These are phyloP conservation scores for Bellardia bayeri DNA, from an alignment of 2,888 invertebrate genomes.

Conservation along the genomic window DNA sequence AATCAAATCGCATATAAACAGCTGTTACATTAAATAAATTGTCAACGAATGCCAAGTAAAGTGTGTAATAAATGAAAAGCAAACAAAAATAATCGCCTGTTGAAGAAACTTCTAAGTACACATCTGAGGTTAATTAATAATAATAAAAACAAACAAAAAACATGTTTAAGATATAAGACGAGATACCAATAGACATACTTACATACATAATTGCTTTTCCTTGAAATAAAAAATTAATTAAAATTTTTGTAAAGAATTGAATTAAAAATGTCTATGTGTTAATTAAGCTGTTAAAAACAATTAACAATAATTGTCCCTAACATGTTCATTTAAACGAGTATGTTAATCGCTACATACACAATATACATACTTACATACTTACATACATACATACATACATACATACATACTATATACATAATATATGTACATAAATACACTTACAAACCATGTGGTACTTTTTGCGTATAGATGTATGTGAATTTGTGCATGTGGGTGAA, in stretches of 20 bases:
- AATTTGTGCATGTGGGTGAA: neutral
- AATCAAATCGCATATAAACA: slow-evolving; percentile 21
- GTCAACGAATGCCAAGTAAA: neutral
- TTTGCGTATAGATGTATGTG: neutral
- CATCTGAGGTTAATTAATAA: slow-evolving; percentile 37
- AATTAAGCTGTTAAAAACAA: slow-evolving; percentile 62
- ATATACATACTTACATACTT: neutral
- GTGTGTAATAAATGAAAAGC: neutral
- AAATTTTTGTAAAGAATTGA: slow-evolving; percentile 24
- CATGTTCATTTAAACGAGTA: slow-evolving; percentile 15
- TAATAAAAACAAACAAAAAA: neutral
- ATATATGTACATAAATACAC: too few relatives aligned
- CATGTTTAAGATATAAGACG: slow-evolving; percentile 1
- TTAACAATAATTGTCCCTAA: slow-evolving; percentile 52
- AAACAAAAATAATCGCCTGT: neutral
- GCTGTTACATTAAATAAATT: slow-evolving; percentile 32
- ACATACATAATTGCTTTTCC: neutral
- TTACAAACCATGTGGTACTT: neutral
- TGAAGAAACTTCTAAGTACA: neutral
- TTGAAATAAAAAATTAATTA: slow-evolving; percentile 35
- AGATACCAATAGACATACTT: too few relatives aligned
- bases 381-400: neutral
- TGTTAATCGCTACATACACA: neutral
- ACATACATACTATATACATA: too few relatives aligned
- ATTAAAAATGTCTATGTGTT: slow-evolving; percentile 54